phyloP scores from a whole-genome alignment of 2,888 invertebrate genomes.

The Smittia aterrima region DNA sequence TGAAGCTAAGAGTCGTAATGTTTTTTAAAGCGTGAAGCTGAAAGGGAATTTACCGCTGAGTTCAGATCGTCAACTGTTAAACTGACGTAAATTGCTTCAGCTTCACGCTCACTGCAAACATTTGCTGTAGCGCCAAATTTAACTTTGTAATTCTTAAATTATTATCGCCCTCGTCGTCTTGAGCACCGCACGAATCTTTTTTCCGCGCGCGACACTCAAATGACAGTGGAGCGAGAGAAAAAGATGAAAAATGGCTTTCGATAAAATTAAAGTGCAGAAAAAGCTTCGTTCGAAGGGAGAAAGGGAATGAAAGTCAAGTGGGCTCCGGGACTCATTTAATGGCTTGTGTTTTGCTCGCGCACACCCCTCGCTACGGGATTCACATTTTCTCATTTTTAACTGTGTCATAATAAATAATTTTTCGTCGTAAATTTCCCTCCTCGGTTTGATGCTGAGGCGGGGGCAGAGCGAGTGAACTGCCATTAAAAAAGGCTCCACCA shows the following conservation, averaged over 20 bases:
- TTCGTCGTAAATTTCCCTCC: constrained; percentile 16
- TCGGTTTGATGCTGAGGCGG: background rate
- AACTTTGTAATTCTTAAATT: constrained; percentile 24
- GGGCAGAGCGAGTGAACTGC: background rate
- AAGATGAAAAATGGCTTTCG: constrained; percentile 33
- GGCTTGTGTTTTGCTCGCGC: background rate
- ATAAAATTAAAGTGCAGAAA: constrained; percentile 24
- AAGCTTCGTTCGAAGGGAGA: background rate
- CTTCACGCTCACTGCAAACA: no score
- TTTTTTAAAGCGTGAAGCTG: no score
- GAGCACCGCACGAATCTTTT: background rate
- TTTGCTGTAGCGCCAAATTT: background rate
- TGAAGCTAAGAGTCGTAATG: no score
- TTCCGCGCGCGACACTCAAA: background rate
- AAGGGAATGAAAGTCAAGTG: background rate
- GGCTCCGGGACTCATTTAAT: background rate
- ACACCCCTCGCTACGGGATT: constrained; percentile 16
- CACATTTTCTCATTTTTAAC: background rate
- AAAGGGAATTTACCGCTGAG: no score
- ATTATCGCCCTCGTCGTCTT: constrained; percentile 16
- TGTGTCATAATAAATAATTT: constrained; percentile 36
- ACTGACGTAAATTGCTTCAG: no score
- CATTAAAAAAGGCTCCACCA: background rate
- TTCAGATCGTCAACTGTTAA: no score
- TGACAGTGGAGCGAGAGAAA: background rate